Evolutionary conservation across 2,113 vertebrate genomes (phyloP).

Genomic region (Rhinolophus sinicus): DNA sequence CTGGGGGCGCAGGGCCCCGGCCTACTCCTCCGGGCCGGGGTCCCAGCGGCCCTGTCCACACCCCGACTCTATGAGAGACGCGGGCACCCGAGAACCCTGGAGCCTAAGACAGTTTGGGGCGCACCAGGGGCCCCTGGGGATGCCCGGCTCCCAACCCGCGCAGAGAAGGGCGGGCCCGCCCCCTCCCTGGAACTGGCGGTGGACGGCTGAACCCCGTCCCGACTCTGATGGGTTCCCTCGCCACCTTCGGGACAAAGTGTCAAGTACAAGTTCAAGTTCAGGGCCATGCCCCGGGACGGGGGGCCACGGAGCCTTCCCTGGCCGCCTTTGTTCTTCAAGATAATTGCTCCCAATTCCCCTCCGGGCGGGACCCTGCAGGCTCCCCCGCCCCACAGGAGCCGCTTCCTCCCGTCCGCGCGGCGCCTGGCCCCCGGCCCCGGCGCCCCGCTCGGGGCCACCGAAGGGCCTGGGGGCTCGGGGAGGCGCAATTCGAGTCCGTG

Average conservation of each 20-base stretch:
- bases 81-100: background rate
- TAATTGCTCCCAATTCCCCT: conserved; percentile 85
- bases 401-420: conserved; percentile 53
- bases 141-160: background rate
- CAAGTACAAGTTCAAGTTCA: conserved; percentile 89
- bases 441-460: conserved; percentile 53
- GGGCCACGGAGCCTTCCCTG: conserved; percentile 80
- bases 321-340: conserved; percentile 87
- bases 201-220: background rate
- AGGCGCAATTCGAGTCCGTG: conserved; percentile 50
- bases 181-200: background rate
- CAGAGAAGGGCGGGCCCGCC: background rate
- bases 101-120: background rate
- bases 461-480: conserved; percentile 43
- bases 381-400: conserved; percentile 74
- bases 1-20: conserved; percentile 65
- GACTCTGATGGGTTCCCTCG: conserved; percentile 57
- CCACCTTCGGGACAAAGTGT: conserved; percentile 83
- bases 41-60: background rate
- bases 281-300: conserved; percentile 80
- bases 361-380: conserved; percentile 67
- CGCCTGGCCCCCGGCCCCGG: conserved; percentile 52
- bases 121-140: background rate
- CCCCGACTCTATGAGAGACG: background rate
- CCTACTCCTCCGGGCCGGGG: background rate